Evolutionary conservation across 2,888 invertebrate species (phyloP).

Genomic region (Bembecia ichneumoniformis): DNA sequence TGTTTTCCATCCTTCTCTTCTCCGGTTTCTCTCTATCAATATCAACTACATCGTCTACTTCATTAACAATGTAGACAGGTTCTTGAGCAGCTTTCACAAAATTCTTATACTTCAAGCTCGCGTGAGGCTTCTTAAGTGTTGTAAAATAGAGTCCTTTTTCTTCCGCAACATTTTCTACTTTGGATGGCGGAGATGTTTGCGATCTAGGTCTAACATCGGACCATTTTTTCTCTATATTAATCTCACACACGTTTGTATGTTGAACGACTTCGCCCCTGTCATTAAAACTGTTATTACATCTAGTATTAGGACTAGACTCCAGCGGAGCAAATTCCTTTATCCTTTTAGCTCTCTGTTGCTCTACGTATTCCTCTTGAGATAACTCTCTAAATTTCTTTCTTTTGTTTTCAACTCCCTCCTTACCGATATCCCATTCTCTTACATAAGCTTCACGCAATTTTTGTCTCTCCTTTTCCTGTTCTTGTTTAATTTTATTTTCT

Average conservation of each 20-base stretch:
- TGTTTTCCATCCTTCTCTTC: slow-evolving; percentile 20
- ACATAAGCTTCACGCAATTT: slow-evolving; percentile 69
- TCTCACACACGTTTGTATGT: slow-evolving; percentile 11
- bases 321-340: slow-evolving; percentile 85
- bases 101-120: slow-evolving; percentile 42
- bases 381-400: slow-evolving; percentile 67
- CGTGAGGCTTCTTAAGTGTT: slow-evolving; percentile 25
- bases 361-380: slow-evolving; percentile 84
- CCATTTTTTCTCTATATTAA: slow-evolving; percentile 36
- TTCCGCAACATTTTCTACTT: slow-evolving; percentile 24
- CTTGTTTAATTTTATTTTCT: slow-evolving; percentile 47
- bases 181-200: slow-evolving; percentile 34
- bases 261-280: slow-evolving; percentile 32
- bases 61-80: slow-evolving; percentile 43
- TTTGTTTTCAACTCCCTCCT: slow-evolving; percentile 71
- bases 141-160: slow-evolving; percentile 54
- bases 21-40: slow-evolving; percentile 13
- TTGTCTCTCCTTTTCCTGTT: slow-evolving; percentile 61
- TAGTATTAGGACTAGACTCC: slow-evolving; percentile 22
- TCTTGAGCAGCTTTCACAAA: slow-evolving; percentile 39
- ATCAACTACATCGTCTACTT: slow-evolving; percentile 31
- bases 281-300: slow-evolving; percentile 36
- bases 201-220: slow-evolving; percentile 42
- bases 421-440: slow-evolving; percentile 82
- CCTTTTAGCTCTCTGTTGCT: slow-evolving; percentile 81